Conservation (phyloP, 2,888 invertebrate genomes). For the Amblyjoppa fuscipennis region DNA sequence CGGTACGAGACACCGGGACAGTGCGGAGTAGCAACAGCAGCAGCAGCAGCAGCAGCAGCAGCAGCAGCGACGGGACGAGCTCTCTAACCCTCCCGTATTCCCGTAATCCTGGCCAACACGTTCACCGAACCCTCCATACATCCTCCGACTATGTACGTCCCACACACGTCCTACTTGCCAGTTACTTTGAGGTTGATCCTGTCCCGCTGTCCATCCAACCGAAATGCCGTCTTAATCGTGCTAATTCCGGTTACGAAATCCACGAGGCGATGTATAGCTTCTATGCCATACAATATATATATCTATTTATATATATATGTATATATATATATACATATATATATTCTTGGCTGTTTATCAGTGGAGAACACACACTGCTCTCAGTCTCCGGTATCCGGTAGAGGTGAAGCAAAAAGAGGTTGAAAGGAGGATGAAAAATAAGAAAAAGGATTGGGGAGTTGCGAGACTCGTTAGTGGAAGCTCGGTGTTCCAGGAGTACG, state of each 20-base stretch:
- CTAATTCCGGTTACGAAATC: conserved; percentile 72
- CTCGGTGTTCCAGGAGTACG: conserved; percentile 5
- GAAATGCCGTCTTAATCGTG: conserved; percentile 79
- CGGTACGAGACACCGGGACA: conserved; percentile 47
- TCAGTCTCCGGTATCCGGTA: conserved; percentile 9
- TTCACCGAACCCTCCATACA: conserved; percentile 66
- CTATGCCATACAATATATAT: neutral
- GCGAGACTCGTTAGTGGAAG: conserved; percentile 54
- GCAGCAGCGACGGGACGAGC: conserved; percentile 56
- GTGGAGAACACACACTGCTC: conserved; percentile 5
- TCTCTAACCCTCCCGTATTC: conserved; percentile 72
- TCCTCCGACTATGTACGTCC: conserved; percentile 70
- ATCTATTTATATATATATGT: neutral
- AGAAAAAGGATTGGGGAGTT: conserved; percentile 49
- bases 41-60: conserved; percentile 33
- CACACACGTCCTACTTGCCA: conserved; percentile 80
- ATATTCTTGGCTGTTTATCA: conserved; percentile 3
- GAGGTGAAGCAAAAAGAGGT: conserved; percentile 8
- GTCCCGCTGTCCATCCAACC: conserved; percentile 73
- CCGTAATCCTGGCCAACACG: conserved; percentile 83
- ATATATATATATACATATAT: neutral
- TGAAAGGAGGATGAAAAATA: conserved; percentile 15
- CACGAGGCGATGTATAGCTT: conserved; percentile 1
- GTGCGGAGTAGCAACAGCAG: conserved; percentile 43
- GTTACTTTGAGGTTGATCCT: conserved; percentile 81